Percentiles rank a stretch among this genome's conserved stretches.
phyloP scores from a whole-genome alignment of 2,113 vertebrate genomes.

The Poeciliopsis occidentalis region DNA sequence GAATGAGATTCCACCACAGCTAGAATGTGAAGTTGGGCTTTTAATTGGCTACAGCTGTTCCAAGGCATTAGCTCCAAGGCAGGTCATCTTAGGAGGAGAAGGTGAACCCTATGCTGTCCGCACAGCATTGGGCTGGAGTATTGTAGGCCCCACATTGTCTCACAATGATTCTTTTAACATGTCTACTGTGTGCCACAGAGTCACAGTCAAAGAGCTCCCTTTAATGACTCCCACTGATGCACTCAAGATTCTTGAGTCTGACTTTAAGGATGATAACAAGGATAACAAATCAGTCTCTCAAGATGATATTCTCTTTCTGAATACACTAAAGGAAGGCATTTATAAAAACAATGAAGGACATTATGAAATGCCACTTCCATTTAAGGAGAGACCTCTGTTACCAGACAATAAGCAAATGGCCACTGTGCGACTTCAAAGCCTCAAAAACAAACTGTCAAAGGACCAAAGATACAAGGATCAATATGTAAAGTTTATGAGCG shows the following conservation, averaged over 20 bases:
- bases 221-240: not conserved
- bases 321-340: constrained; percentile 7
- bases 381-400: constrained; percentile 2
- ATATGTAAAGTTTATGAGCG: not conserved
- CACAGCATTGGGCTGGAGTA: constrained; percentile 10
- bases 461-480: not conserved
- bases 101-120: not conserved
- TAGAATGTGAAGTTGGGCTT: constrained; percentile 10
- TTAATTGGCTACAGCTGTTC: constrained; percentile 22
- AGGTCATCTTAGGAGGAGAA: constrained; percentile 3
- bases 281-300: constrained; percentile 13
- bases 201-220: constrained; percentile 6
- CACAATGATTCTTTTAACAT: not conserved
- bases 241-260: constrained; percentile 1
- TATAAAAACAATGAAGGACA: constrained; percentile 10
- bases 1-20: constrained; percentile 4
- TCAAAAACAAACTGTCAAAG: not conserved
- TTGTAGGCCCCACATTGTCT: not conserved
- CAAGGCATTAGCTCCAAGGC: not conserved
- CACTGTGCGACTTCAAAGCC: not conserved
- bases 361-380: constrained; percentile 10
- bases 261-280: constrained; percentile 10
- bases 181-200: constrained; percentile 9
- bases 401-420: not conserved
- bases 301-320: constrained; percentile 9